phyloP scores from a whole-genome alignment of 2,888 invertebrate genomes.

The Pseudococcus longispinus region DNA sequence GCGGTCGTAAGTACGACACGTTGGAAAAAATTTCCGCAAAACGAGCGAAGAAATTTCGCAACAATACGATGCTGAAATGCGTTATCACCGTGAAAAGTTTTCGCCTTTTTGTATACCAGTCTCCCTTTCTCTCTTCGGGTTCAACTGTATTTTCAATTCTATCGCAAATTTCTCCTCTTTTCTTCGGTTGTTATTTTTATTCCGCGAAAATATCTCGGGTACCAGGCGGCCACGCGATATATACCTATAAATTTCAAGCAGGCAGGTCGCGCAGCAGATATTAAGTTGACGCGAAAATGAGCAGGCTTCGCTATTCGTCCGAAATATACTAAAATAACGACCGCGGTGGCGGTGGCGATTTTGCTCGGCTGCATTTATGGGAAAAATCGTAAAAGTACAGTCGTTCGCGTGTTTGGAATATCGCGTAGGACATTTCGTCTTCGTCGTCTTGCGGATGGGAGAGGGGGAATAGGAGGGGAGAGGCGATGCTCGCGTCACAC shows the following conservation, averaged over 20 bases:
- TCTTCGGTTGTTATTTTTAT: background rate
- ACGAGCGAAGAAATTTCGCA: background rate
- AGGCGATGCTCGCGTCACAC: background rate
- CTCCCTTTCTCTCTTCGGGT: background rate
- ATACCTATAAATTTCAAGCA: background rate
- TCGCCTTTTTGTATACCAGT: background rate
- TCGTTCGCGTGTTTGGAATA: background rate
- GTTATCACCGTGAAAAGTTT: background rate
- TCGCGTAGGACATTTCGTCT: background rate
- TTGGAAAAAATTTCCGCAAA: background rate
- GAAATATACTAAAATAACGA: background rate
- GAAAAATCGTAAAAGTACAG: background rate
- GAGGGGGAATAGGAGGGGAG: background rate
- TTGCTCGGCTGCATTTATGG: background rate
- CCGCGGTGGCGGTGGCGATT: background rate
- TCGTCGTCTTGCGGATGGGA: background rate
- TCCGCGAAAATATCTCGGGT: background rate
- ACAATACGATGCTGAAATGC: background rate
- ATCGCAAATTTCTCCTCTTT: background rate
- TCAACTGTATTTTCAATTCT: background rate
- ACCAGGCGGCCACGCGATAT: background rate
- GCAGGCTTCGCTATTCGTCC: background rate
- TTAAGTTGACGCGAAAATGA: background rate
- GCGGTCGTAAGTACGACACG: background rate
- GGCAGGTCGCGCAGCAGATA: background rate